Evolutionary conservation across 2,113 vertebrate genomes (phyloP), one percentile per base, ranked within the genome.

Genomic region (Ranitomeya imitator): DNA sequence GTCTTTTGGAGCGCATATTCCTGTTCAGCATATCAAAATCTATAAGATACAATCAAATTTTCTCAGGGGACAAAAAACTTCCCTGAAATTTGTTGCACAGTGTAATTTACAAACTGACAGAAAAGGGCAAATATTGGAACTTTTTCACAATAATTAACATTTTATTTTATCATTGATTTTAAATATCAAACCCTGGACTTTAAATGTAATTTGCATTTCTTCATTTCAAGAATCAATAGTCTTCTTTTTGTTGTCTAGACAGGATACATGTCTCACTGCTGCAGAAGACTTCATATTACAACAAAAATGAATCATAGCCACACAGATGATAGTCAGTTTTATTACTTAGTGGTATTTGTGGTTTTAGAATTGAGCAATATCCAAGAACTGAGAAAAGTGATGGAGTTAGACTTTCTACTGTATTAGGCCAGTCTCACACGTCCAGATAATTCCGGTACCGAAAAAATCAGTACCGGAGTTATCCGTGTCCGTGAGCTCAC

Each of bases 191-290:
- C 9, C 13, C 76, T 23, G 11, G n/a, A 19, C 11, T 12, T 13
- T 4, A 77, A 77, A 77, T 11, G 12, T 21, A 10, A 6, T 79
- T 79, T 12, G n/a, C 8, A 55, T 23, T 79, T 54, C 45, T 52
- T 8, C 19, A 11, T n/a, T 78, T 55, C 21, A 18, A 81, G 1
- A 21, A 26, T 31, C 52, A 60, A 59, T 8, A 16, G n/a, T 26
- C n/a, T 31, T 59, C 23, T 60, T 21, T 23, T 81, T 81, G 26
- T 37, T 60, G 79, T 81, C 79, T 81, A 81, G 79, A 81, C 79
- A 81, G 79, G 57, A 81, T 81, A 81, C 16, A 71, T 71, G 73
- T 51, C 45, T 52, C 45, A 60, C 23, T 78, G 1, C 7, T 31
- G 1, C 79, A 81, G 15, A 45, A 81, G 26, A 81, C 57, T 37